Base-by-base conservation (phyloP, 2,113 vertebrate genomes). In the Catharus fuscescens region DNA sequence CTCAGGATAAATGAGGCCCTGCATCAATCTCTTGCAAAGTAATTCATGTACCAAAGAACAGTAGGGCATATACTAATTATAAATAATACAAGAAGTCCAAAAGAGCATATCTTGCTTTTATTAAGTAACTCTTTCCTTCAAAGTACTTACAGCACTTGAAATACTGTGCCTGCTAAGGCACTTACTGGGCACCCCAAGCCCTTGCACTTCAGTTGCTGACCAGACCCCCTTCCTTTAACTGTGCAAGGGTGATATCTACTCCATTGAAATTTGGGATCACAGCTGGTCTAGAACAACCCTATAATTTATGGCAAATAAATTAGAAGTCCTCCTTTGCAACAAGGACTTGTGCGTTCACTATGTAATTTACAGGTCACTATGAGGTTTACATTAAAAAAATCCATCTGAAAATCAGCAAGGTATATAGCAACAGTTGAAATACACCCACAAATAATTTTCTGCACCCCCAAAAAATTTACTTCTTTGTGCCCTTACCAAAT, bases 401-500 rank as follows among this genome's bases (percentile, higher is more conserved):
- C 3, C 2, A 23, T 10, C 29, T 17, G 23, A 47, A 84, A 88
- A 59, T 16, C 32, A 88, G 21, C 15, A 85, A 76, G 40, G 44
- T 10, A 29, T 1, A 44, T 36, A 10, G 24, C 1, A 3, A 50
- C 19, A 82, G 42, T 76, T 81, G 40, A 87, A 76, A 72, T 40
- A 44, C 1, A 52, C 2, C 6, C 32, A 38, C 48, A 10, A 69
- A 47, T 52, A 16, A 73, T 80, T 89, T 57, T 38, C n/a, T 66
- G 40, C 1, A 52, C 2, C 7, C 29, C 44, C 48, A 9, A 65
- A 47, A 52, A 13, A 69, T 80, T 87, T 34, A 47, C 53, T 82
- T 94, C 62, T 92, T 94, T 64, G 31, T 52, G 83, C 76, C 96
- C 98, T 99, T 98, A 99, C 99, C 99, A 99, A 98, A 99, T 99